phyloP scores from a whole-genome alignment of 2,113 vertebrate genomes.

The Rattus rattus region DNA sequence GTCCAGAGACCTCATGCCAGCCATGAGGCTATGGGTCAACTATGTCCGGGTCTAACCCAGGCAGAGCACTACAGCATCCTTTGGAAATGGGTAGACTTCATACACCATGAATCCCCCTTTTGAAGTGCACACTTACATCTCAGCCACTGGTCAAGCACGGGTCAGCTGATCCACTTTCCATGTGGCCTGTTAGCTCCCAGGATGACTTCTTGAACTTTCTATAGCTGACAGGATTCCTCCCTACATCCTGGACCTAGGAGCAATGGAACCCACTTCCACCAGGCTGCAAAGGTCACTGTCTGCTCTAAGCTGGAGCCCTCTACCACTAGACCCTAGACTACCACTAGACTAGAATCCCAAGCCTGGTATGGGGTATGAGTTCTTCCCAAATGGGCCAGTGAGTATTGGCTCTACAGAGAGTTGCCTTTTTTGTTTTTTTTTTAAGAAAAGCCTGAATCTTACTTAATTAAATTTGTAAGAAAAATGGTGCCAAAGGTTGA shows the following conservation, averaged over 20 bases:
- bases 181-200: neutral
- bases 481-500: constrained; percentile 18
- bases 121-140: neutral
- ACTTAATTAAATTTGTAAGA: neutral
- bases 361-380: neutral
- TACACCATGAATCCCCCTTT: neutral
- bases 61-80: neutral
- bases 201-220: neutral
- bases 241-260: fast-evolving
- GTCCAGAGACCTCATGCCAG: neutral
- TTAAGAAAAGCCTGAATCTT: neutral
- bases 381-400: neutral
- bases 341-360: no score
- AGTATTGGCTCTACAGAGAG: neutral
- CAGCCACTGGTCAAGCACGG: neutral
- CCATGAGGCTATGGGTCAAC: no score
- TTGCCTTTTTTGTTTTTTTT: neutral
- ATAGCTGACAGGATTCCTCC: neutral
- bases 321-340: neutral
- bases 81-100: neutral
- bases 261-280: neutral
- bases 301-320: neutral
- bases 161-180: neutral
- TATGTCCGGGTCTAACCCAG: neutral
- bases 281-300: neutral